Percentiles rank a stretch among this genome's conserved stretches.
Conservation (phyloP, 2,888 invertebrate genomes). For the Campoplex nolae region DNA sequence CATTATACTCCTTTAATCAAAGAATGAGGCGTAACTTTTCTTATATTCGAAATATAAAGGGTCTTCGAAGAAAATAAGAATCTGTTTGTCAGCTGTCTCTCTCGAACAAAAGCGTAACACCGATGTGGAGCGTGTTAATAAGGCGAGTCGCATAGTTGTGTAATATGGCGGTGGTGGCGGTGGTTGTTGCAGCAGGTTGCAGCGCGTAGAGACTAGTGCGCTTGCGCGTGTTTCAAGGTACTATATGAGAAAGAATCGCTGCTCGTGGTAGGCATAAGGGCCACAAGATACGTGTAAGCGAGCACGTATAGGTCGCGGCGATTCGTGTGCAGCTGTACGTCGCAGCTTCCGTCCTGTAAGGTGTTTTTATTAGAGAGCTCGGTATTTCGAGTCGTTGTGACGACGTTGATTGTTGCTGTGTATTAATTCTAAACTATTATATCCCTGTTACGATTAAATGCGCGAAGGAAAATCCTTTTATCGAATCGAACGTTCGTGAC, state of each 20-base stretch:
- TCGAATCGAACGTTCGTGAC: background rate
- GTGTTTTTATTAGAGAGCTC: slow-evolving; percentile 70
- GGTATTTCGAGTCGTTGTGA: slow-evolving; percentile 26
- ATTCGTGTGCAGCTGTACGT: slow-evolving; percentile 57
- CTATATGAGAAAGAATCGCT: background rate
- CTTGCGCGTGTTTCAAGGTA: background rate
- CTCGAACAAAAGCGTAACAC: too few relatives aligned
- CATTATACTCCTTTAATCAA: too few relatives aligned
- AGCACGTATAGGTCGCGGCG: background rate
- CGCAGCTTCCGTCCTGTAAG: slow-evolving; percentile 71
- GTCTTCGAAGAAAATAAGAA: too few relatives aligned
- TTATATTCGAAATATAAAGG: too few relatives aligned
- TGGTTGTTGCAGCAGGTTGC: background rate
- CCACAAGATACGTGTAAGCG: background rate
- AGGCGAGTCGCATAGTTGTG: background rate
- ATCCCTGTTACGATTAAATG: background rate
- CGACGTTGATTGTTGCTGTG: background rate
- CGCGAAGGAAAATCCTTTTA: background rate
- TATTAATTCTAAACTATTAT: background rate
- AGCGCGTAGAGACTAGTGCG: background rate
- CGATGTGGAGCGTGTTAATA: background rate
- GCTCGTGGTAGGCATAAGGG: background rate
- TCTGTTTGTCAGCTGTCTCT: too few relatives aligned
- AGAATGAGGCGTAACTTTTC: too few relatives aligned
- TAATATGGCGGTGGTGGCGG: background rate